A percentile compares a stretch with the other conserved stretches of the same genome.
phyloP scores from a whole-genome alignment of 92 coral and sea anemone genomes.

The Montipora capitata region DNA sequence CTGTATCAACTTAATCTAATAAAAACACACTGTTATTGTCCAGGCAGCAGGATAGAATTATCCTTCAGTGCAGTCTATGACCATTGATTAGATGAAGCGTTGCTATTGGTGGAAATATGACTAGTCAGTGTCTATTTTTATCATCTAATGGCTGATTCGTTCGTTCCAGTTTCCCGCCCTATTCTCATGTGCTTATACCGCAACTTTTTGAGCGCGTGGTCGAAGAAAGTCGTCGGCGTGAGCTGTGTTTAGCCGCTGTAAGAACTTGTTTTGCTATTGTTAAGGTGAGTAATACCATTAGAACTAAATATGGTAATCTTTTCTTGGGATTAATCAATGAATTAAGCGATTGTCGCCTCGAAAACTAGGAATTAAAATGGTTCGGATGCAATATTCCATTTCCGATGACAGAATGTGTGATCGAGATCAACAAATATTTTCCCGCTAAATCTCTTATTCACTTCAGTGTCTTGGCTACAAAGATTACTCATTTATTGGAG shows the following conservation, averaged over 20 bases:
- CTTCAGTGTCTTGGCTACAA: neutral
- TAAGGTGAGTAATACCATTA: neutral
- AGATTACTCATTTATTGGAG: neutral
- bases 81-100: neutral
- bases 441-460: neutral
- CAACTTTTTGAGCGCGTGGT: constrained; percentile 19
- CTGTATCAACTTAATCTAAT: neutral
- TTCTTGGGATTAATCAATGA: constrained; percentile 1
- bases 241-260: neutral
- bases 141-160: constrained; percentile 16
- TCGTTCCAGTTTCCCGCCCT: constrained; percentile 42
- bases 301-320: neutral
- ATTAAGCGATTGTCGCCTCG: neutral
- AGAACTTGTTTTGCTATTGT: neutral
- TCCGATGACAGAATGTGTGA: neutral
- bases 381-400: neutral
- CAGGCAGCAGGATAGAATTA: neutral
- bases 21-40: neutral
- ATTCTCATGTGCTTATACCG: neutral
- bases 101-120: neutral
- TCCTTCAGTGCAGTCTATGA: too few species aligned
- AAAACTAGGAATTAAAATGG: neutral
- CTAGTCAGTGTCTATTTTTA: neutral
- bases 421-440: neutral
- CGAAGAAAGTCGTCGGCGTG: neutral